Evolutionary conservation across 2,113 vertebrate species (phyloP).

Genomic region (Arothron firmamentum): DNA sequence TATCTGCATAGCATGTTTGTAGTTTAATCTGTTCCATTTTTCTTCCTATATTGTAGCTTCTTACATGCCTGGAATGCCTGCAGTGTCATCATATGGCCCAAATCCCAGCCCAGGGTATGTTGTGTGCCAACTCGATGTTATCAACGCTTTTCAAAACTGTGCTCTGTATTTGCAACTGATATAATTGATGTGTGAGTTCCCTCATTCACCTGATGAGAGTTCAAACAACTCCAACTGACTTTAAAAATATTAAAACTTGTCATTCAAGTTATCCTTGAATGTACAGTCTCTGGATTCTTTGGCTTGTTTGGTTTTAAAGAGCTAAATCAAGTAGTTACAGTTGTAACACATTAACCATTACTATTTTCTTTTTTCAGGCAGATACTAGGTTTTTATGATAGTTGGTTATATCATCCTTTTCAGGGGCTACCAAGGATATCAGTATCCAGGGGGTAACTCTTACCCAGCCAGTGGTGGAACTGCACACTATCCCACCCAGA

Average conservation of each 20-base stretch:
- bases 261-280: neutral
- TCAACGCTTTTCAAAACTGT: neutral
- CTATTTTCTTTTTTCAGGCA: neutral
- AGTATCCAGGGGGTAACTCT: slow-evolving; percentile 81
- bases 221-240: neutral
- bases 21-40: neutral
- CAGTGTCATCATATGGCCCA: slow-evolving; percentile 83
- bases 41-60: slow-evolving; percentile 78
- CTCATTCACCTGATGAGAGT: neutral
- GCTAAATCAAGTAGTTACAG: neutral
- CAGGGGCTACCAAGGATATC: slow-evolving; percentile 87
- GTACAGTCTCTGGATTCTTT: neutral
- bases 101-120: slow-evolving; percentile 88
- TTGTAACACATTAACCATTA: neutral
- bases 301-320: neutral
- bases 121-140: neutral
- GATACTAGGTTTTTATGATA: too few species aligned
- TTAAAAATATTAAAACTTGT: neutral
- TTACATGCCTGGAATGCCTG: slow-evolving; percentile 90
- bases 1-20: too few species aligned
- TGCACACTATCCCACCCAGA: slow-evolving; percentile 83
- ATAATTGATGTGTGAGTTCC: too few species aligned
- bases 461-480: slow-evolving; percentile 86
- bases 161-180: neutral
- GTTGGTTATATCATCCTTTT: slow-evolving; percentile 22